Evolutionary conservation across 2,113 vertebrate species (phyloP).

Genomic region (Halcyon malimbica): DNA sequence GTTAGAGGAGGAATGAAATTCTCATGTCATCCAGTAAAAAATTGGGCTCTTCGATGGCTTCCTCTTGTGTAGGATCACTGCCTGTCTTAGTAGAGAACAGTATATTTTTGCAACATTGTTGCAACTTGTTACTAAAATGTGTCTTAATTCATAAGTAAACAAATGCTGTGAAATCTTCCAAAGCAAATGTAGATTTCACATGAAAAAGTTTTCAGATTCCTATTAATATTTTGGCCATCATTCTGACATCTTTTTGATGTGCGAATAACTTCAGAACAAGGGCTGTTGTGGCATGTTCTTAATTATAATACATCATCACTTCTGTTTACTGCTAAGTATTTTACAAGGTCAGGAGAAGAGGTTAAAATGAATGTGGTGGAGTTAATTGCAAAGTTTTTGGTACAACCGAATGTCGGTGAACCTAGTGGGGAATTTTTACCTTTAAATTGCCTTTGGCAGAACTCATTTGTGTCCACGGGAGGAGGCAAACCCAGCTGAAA

Average conservation of each 20-base stretch:
- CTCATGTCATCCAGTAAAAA: background rate
- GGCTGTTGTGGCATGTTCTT: background rate
- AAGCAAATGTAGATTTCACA: background rate
- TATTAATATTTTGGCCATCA: background rate
- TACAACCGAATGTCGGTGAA: background rate
- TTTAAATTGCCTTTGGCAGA: background rate
- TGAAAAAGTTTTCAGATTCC: background rate
- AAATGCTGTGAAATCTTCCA: background rate
- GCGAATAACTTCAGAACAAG: background rate
- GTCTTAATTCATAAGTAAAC: background rate
- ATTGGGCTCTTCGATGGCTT: accelerated
- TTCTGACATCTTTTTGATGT: background rate
- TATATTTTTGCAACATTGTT: background rate
- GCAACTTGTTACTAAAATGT: background rate
- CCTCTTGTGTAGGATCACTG: background rate
- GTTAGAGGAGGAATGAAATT: background rate
- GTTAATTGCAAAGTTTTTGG: background rate
- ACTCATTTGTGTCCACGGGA: background rate
- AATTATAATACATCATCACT: background rate
- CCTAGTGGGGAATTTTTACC: background rate
- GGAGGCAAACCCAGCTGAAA: background rate
- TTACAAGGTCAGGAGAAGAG: background rate
- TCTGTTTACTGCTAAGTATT: constrained; percentile 2
- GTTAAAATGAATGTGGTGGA: background rate
- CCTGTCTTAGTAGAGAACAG: background rate